These are phyloP conservation scores for Linnaemya vulpina DNA, from an alignment of 2,888 invertebrate species.

Conservation along the genomic window DNA sequence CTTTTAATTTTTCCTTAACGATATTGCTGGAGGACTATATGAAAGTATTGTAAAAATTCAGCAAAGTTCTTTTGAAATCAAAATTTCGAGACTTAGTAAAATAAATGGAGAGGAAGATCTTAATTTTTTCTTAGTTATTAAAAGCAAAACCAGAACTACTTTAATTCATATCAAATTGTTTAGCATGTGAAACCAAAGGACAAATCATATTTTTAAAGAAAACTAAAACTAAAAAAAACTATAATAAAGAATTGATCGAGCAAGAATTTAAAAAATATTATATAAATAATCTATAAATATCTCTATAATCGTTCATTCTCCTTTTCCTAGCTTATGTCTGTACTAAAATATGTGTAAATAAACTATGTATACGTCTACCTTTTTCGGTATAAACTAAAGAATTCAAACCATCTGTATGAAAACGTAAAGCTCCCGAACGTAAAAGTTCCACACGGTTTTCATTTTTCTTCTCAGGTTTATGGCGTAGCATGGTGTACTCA, in stretches of 20 bases:
- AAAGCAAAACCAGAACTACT: too few species aligned
- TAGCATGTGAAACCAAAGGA: too few species aligned
- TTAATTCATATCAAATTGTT: too few species aligned
- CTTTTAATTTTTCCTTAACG: too few species aligned
- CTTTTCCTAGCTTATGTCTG: constrained; percentile 80
- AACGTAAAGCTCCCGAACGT: constrained; percentile 83
- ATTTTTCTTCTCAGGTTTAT: constrained; percentile 86
- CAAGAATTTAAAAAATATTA: constrained; percentile 28
- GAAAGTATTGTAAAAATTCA: too few species aligned
- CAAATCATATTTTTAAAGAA: too few species aligned
- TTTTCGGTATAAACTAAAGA: constrained; percentile 85
- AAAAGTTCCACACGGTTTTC: constrained; percentile 84
- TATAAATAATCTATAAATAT: background rate
- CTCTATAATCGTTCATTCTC: background rate
- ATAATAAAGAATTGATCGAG: background rate
- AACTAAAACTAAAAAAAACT: too few species aligned
- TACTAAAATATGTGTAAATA: constrained; percentile 87
- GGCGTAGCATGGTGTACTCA: constrained; percentile 87
- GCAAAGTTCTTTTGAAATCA: too few species aligned
- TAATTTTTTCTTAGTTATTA: too few species aligned
- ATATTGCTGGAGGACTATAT: too few species aligned
- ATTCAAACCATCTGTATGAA: constrained; percentile 86
- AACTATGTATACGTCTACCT: constrained; percentile 84
- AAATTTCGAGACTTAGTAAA: too few species aligned
- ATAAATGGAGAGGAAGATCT: too few species aligned